Base-by-base conservation (phyloP, 2,797 vertebrate species). In the Sardinella longiceps region DNA sequence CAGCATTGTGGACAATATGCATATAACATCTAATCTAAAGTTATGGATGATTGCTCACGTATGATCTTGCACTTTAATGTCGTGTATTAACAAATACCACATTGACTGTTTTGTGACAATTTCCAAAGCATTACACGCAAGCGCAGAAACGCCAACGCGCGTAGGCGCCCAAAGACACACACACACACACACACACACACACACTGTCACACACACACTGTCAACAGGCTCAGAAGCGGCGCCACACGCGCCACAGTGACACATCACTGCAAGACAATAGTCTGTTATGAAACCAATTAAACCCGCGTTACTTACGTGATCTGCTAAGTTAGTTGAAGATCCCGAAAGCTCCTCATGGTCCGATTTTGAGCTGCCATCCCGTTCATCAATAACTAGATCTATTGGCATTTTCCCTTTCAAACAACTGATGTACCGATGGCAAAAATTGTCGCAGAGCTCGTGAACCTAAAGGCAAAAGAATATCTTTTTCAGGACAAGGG, bases 371-470 rank as follows among this genome's bases (percentile, higher is more conserved):
- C 96, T 99, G 92, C 98, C 98, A 92, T 99, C 98, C 93, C 98
- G 97, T 93, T 99, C 98, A 90, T 99, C 98, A 90, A 99, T 99
- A 92, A 99, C 98, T 85, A 99, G 96, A 94, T 99, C 98, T 95
- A 99, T 99, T 93, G 98, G 98, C 98, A 99, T 99, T 96, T 99
- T 99, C 93, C 98, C 98, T 97, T 99, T 99, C 96, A 99, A 97
- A 96, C 98, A 99, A 91, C 98, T 99, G 96, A 99, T 99, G 97
- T 99, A 99, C 97, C 98, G 98, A 92, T 99, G 98, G 96, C 98
- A 99, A 96, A 99, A 99, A 95, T 99, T 99, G 95, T 99, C 98
- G 85, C 98, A 99, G 93, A 99, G 96, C 94, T 99, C 98, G 81
- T 99, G 98, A 94, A 99, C 98, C 98, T 99, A 91, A n/a, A 90